Conservation (phyloP, 30 jellyfish, hydroid and myxozoan genomes). For the Hydra vulgaris region DNA sequence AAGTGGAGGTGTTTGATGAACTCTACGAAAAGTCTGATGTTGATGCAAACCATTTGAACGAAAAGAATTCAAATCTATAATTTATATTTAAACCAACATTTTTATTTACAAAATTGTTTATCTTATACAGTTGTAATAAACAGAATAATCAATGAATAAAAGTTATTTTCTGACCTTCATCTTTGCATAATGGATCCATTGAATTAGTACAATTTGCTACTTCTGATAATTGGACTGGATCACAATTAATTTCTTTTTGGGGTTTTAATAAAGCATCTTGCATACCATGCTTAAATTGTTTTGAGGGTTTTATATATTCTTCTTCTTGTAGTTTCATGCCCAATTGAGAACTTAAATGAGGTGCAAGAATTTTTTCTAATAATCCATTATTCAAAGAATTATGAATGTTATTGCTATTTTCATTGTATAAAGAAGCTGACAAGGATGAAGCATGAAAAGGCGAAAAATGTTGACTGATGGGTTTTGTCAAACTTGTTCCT, state of each 20-base stretch:
- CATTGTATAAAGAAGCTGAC: background rate
- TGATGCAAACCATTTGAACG: slow-evolving; percentile 49
- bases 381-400: background rate
- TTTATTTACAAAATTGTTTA: background rate
- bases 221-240: background rate
- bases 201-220: slow-evolving; percentile 23
- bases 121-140: background rate
- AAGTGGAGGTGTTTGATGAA: slow-evolving; percentile 74
- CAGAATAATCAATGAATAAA: background rate
- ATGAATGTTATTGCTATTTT: background rate
- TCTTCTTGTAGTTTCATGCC: background rate
- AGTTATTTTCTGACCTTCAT: slow-evolving; percentile 3
- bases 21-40: slow-evolving; percentile 58
- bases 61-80: slow-evolving; percentile 51
- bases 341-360: background rate
- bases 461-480: background rate
- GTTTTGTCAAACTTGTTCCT: background rate
- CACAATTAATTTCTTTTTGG: slow-evolving; percentile 2
- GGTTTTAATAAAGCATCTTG: background rate
- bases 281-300: background rate
- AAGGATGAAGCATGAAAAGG: background rate
- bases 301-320: background rate
- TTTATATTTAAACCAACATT: background rate
- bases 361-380: background rate
- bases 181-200: slow-evolving; percentile 21